Conservation (phyloP, 2,888 invertebrate species). For the Heliconius sara region DNA sequence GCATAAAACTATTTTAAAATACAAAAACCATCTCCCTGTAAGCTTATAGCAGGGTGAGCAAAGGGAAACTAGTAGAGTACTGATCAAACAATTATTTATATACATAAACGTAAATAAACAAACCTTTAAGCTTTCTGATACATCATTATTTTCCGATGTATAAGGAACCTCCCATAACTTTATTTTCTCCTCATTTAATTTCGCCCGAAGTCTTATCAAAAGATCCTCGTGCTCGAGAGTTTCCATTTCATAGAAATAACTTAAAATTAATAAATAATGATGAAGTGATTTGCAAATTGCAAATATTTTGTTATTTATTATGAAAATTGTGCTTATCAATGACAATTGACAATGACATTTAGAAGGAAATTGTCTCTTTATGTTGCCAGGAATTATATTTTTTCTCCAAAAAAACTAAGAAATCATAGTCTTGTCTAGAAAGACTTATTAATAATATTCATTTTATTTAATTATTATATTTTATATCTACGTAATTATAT, state of each 20-base stretch:
- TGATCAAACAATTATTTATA: neutral
- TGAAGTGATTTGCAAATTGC: slow-evolving; percentile 23
- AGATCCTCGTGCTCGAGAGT: slow-evolving; percentile 84
- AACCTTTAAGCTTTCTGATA: slow-evolving; percentile 80
- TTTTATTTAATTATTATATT: no score
- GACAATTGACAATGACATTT: neutral
- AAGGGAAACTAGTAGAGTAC: no score
- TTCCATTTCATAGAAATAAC: slow-evolving; percentile 58
- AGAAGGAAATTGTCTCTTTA: neutral
- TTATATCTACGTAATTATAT: no score
- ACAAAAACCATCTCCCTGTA: neutral
- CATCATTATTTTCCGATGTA: slow-evolving; percentile 64
- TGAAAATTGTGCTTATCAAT: slow-evolving; percentile 2
- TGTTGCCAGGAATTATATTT: neutral
- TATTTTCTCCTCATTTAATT: slow-evolving; percentile 86
- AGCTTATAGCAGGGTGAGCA: no score
- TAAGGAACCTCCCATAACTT: slow-evolving; percentile 92
- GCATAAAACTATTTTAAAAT: neutral
- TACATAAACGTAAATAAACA: slow-evolving; percentile 42
- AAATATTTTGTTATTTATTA: neutral
- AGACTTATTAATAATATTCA: no score
- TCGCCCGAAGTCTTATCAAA: slow-evolving; percentile 86
- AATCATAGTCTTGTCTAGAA: no score
- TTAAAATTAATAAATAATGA: neutral
- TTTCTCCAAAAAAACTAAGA: no score